Evolutionary conservation across 35 echinoderm and acorn worm species (phyloP).

Genomic region (Heliocidaris tuberculata): DNA sequence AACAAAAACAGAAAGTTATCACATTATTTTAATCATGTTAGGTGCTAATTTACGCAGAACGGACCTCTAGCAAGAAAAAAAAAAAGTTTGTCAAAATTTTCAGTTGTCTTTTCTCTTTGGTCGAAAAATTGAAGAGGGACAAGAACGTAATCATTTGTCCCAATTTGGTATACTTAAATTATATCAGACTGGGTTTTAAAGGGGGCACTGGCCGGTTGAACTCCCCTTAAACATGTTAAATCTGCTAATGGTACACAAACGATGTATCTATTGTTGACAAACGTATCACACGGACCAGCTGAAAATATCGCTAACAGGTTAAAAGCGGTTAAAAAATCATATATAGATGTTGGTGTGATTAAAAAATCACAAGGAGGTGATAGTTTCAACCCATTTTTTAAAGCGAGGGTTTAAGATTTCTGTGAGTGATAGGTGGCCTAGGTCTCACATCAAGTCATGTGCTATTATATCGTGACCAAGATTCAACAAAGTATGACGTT

Average conservation of each 20-base stretch:
- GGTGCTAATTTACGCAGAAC: too few relatives aligned
- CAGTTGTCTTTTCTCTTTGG: too few relatives aligned
- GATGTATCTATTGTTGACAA: neutral
- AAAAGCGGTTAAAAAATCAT: neutral
- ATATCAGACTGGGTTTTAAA: too few relatives aligned
- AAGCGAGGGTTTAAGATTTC: neutral
- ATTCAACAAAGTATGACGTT: constrained; percentile 24
- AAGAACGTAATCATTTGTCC: too few relatives aligned
- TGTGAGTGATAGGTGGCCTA: neutral
- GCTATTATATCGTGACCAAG: constrained; percentile 1
- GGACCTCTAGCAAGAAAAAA: too few relatives aligned
- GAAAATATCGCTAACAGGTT: neutral
- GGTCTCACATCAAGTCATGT: constrained; percentile 11
- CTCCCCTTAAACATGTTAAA: too few relatives aligned
- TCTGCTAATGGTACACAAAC: neutral
- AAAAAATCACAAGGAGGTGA: neutral
- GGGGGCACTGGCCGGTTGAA: too few relatives aligned
- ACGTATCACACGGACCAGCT: neutral
- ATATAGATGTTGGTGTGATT: neutral
- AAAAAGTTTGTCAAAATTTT: too few relatives aligned
- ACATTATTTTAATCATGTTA: too few relatives aligned
- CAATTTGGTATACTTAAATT: too few relatives aligned
- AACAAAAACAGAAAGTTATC: too few relatives aligned
- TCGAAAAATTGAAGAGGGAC: too few relatives aligned
- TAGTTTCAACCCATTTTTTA: neutral